Base-by-base conservation (phyloP, 2,888 invertebrate genomes). In the Druceiella hillmani region DNA sequence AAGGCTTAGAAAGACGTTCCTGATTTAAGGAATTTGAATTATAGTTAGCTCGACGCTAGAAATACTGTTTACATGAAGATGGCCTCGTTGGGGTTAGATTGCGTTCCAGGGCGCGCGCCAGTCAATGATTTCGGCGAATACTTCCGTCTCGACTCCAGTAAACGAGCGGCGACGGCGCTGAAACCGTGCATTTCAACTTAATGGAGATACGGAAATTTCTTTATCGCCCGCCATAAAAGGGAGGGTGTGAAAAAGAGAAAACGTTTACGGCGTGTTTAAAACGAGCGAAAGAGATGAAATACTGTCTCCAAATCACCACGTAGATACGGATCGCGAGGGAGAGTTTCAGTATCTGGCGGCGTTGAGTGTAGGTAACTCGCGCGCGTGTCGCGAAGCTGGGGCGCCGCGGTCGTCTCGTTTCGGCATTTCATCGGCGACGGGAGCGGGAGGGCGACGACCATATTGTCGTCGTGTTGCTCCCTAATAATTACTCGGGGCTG, bases 211-310 rank as follows among this genome's bases (percentile, higher is more conserved):
- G 68, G 69, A 70, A 70, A 68, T 69, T 69, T 69, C 69, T 70
- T 69, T 70, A 70, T 70, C 69, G 70, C 69, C 70, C 70, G 70
- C 70, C 70, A 70, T 70, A 70, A 70, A 66, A 69, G 63, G 59
- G 68, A 69, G 70, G 70, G 70, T 69, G 70, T 70, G 69, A 69
- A 70, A 70, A 70, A 70, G 69, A 69, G 70, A 70, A 70, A 70
- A 70, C 70, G 66, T 69, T 70, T 70, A 70, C 69, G 69, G 70
- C 52, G 65, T 68, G 69, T 66, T 70, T 70, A 69, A 69, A 69
- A 68, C 62, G 70, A 69, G 70, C 50, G 70, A 70, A 62, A 66
- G 68, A 69, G 70, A 70, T 68, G 69, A 70, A 68, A 70, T 70
- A 70, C 66, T 63, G 59, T 63, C 66, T 55, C 65, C 68, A n/a